A percentile compares a stretch with the other conserved stretches of the same genome.
These are phyloP conservation scores for Penaeus japonicus DNA, from an alignment of 1,140 invertebrate species.

Conservation along the genomic window DNA sequence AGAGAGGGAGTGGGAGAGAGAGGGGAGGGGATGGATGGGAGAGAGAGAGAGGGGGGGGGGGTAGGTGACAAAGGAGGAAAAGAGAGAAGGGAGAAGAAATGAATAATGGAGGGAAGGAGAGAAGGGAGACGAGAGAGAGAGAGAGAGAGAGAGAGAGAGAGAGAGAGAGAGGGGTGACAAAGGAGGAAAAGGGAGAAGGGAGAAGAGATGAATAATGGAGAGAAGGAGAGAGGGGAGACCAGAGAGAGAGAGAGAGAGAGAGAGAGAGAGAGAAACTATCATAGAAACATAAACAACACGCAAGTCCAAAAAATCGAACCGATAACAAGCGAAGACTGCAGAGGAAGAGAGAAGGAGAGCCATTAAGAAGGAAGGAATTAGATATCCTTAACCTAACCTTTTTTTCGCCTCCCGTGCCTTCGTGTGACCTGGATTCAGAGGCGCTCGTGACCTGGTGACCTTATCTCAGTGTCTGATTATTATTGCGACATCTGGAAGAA, in stretches of 20 bases:
- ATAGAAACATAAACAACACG: background rate
- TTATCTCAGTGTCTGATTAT: too few relatives aligned
- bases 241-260: conserved; percentile 1
- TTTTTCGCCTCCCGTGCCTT: too few relatives aligned
- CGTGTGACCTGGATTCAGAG: too few relatives aligned
- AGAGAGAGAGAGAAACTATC: background rate
- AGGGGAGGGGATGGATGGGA: background rate
- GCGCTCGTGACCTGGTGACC: too few relatives aligned
- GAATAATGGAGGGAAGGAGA: background rate
- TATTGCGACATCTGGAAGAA: too few relatives aligned
- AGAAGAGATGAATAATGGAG: background rate
- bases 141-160: background rate
- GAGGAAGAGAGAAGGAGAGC: too few relatives aligned
- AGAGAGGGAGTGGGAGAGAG: background rate
- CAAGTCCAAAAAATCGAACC: too few relatives aligned
- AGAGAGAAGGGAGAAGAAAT: too few relatives aligned
- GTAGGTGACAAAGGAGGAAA: background rate
- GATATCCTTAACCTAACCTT: too few relatives aligned
- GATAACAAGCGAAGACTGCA: too few relatives aligned
- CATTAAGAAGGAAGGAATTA: too few relatives aligned
- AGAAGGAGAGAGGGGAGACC: too few relatives aligned
- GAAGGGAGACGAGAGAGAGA: background rate
- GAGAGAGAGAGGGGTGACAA: background rate
- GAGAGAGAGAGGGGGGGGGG: background rate
- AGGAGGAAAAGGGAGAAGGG: background rate